phyloP scores from a whole-genome alignment of 2,797 vertebrate genomes.

The Scomberomorus guttatus region DNA sequence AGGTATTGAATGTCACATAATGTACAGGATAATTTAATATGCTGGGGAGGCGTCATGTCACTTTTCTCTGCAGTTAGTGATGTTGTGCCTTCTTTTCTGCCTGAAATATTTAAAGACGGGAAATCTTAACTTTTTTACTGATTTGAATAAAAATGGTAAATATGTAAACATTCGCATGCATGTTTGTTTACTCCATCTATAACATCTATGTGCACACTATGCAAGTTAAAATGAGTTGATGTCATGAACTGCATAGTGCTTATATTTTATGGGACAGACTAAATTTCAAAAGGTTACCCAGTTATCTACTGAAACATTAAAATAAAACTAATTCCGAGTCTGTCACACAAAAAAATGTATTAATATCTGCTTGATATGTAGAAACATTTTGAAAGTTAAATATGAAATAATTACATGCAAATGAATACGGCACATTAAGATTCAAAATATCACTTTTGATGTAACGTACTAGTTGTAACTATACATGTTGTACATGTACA shows the following conservation, averaged over 20 bases:
- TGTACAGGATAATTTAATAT: background rate
- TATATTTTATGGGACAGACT: background rate
- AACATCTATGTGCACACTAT: background rate
- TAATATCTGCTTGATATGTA: background rate
- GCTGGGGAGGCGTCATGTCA: background rate
- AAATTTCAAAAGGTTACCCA: background rate
- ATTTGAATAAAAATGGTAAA: constrained; percentile 28
- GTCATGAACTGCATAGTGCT: background rate
- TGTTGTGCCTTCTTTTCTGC: background rate
- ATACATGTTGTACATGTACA: background rate
- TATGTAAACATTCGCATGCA: background rate
- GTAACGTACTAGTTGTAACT: too few species aligned
- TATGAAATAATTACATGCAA: background rate
- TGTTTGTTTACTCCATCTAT: background rate
- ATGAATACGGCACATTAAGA: background rate
- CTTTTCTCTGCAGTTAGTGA: constrained; percentile 4
- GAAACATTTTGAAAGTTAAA: background rate
- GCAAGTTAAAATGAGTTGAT: background rate
- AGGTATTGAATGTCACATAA: background rate
- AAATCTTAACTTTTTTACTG: background rate
- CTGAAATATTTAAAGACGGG: background rate
- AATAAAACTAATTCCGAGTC: background rate
- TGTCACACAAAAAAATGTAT: background rate
- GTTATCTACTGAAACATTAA: background rate
- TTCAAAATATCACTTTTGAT: background rate